These are phyloP conservation scores for Cordilura impudica DNA, from an alignment of 2,888 invertebrate species.

Conservation along the genomic window DNA sequence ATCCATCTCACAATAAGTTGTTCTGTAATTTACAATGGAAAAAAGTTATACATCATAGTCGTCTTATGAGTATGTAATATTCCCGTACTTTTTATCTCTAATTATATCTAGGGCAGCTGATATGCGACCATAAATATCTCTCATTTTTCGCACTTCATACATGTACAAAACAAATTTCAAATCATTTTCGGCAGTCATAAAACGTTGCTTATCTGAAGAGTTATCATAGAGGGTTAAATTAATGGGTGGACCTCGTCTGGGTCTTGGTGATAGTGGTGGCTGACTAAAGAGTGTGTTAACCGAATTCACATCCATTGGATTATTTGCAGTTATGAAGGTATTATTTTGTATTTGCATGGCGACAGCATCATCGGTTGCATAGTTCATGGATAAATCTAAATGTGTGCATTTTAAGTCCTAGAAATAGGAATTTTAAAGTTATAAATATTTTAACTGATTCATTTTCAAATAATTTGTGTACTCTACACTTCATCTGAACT, in stretches of 20 bases:
- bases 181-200: conserved; percentile 72
- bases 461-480: too few species aligned
- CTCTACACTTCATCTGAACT: too few species aligned
- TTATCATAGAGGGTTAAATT: conserved; percentile 69
- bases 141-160: conserved; percentile 75
- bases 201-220: conserved; percentile 68
- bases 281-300: conserved; percentile 63
- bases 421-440: too few species aligned
- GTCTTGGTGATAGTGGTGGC: conserved; percentile 67
- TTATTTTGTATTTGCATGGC: conserved; percentile 68
- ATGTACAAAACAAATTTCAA: conserved; percentile 75
- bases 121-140: conserved; percentile 76
- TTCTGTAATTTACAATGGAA: conserved; percentile 74
- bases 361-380: conserved; percentile 67
- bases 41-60: neutral
- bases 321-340: conserved; percentile 64
- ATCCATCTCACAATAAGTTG: conserved; percentile 82
- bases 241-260: conserved; percentile 68
- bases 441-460: too few species aligned
- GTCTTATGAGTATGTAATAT: neutral
- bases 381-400: conserved; percentile 70
- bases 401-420: conserved; percentile 74
- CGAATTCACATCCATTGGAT: conserved; percentile 57
- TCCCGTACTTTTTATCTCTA: conserved; percentile 69
- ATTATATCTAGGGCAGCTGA: conserved; percentile 73